A percentile compares a stretch with the other conserved stretches of the same genome.
phyloP scores from a whole-genome alignment of 2,888 invertebrate genomes.

The Spodoptera littoralis region DNA sequence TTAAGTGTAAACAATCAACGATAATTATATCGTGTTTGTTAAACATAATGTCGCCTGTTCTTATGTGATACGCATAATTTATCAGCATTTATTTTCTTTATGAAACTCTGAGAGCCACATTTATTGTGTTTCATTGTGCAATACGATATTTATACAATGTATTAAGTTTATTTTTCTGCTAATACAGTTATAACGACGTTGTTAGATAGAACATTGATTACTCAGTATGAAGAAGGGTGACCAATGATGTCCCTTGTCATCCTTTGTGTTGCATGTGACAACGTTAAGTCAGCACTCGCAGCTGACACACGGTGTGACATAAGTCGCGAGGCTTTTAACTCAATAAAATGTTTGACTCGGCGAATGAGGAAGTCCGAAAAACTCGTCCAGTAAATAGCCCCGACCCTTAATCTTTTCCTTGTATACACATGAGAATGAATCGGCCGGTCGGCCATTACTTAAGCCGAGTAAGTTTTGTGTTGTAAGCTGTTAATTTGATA shows the following conservation, averaged over 20 bases:
- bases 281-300: constrained; percentile 24
- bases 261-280: constrained; percentile 37
- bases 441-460: constrained; percentile 33
- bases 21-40: constrained; percentile 57
- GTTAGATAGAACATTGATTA: constrained; percentile 52
- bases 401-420: constrained; percentile 46
- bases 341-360: constrained; percentile 37
- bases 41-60: constrained; percentile 46
- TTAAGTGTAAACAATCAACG: constrained; percentile 72
- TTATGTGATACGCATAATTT: constrained; percentile 47
- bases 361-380: constrained; percentile 27
- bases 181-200: constrained; percentile 40
- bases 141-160: constrained; percentile 21
- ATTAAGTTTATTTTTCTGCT: constrained; percentile 47
- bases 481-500: constrained; percentile 54
- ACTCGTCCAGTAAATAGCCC: constrained; percentile 36
- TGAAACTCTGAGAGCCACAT: constrained; percentile 31
- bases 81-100: constrained; percentile 43
- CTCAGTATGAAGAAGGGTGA: constrained; percentile 41
- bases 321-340: constrained; percentile 38
- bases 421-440: constrained; percentile 47
- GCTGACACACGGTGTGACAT: constrained; percentile 29
- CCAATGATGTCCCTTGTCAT: constrained; percentile 43
- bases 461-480: constrained; percentile 47
- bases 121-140: constrained; percentile 39